These are phyloP conservation scores for Pseudomyrmex cubaensis DNA, from an alignment of 1,140 invertebrate genomes.

Conservation along the genomic window DNA sequence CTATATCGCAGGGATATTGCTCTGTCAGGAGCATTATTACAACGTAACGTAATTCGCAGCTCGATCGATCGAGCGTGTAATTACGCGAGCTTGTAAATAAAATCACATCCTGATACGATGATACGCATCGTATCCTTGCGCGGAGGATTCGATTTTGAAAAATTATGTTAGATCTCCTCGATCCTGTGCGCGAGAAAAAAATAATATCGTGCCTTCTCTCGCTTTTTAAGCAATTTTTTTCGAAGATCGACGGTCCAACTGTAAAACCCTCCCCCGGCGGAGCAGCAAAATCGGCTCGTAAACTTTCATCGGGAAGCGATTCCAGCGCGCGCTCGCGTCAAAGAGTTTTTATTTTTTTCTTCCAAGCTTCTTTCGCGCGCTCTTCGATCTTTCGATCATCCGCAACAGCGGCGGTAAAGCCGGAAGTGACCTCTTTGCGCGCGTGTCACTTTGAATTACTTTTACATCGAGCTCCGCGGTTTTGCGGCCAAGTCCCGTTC, in stretches of 20 bases:
- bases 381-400: slow-evolving; percentile 6
- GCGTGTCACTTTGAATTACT: slow-evolving; percentile 45
- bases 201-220: not conserved
- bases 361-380: not conserved
- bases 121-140: too few relatives aligned
- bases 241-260: not conserved
- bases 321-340: not conserved
- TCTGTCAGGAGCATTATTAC: slow-evolving; percentile 8
- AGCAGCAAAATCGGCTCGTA: not conserved
- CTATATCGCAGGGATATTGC: not conserved
- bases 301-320: slow-evolving; percentile 34
- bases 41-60: not conserved
- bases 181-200: not conserved
- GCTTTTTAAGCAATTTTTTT: not conserved
- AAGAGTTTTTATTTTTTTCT: not conserved
- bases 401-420: slow-evolving; percentile 3
- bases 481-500: slow-evolving; percentile 27
- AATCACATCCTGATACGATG: too few relatives aligned
- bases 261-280: not conserved
- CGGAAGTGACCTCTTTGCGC: slow-evolving; percentile 39
- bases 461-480: slow-evolving; percentile 45
- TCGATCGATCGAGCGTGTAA: not conserved
- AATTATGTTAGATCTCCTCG: not conserved
- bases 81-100: not conserved
- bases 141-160: not conserved